Base-by-base conservation (phyloP, 2,113 vertebrate species). In the Pseudopipra pipra region DNA sequence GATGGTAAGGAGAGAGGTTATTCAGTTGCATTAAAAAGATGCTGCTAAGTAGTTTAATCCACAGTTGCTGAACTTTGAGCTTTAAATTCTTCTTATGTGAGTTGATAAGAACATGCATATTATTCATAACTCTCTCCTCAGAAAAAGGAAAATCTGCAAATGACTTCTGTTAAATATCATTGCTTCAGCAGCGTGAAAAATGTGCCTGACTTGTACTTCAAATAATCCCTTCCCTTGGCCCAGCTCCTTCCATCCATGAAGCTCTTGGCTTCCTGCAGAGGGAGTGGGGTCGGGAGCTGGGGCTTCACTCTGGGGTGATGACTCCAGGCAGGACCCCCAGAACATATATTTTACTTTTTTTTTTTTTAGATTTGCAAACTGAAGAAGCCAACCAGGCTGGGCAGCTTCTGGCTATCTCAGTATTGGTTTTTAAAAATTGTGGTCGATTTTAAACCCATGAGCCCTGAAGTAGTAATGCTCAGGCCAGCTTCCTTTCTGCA, bases 31-130 rank as follows among this genome's bases (percentile, higher is more conserved):
- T 90, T 67, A 11, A 25, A 31, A 67, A 78, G 90, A 68, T 65
- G 68, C 88, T 84, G 61, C 76, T 28, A 25, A 90, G 82, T 19
- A 15, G 39, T 86, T 96, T 93, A 93, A 95, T 88, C 85, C 47
- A 2, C 39, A 9, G 24, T 14, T 33, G 67, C 93, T 91, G 84
- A 87, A 94, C 92, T 95, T 88, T n/a, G 91, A 90, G 93, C 93
- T 90, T 93, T 24, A 68, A 96, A 92, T 93, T 92, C 90, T 80
- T 52, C 89, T 95, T 92, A 3, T 39, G 1, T 1, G 55, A 68
- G 56, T 89, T 78, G 80, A 85, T 91, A 72, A 95, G 92, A 89
- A 82, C 70, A 14, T 33, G 44, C 9, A 3, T 58, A 31, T 86
- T 95, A 81, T 93, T 86, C 68, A 22, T 58, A 63, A 74, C 51